Conservation (phyloP, 2,113 vertebrate genomes). For the Strix aluco region DNA sequence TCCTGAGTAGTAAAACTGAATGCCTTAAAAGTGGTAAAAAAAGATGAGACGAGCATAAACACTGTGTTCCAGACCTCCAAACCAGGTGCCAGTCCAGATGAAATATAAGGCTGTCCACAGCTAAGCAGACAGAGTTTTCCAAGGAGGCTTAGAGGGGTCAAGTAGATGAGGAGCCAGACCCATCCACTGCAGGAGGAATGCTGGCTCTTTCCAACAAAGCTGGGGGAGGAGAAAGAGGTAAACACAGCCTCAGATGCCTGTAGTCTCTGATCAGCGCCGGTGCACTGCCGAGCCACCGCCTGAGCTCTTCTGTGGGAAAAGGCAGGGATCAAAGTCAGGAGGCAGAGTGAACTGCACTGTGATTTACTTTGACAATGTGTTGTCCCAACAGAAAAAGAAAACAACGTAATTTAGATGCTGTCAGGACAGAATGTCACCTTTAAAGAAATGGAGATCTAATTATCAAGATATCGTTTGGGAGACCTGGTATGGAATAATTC, state of each 20-base stretch:
- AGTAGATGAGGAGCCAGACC: background rate
- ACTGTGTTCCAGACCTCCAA: background rate
- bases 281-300: fast-evolving
- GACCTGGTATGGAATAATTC: background rate
- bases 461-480: background rate
- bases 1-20: background rate
- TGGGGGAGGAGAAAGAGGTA: background rate
- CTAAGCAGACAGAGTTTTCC: background rate
- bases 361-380: conserved; percentile 29
- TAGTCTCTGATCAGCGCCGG: background rate
- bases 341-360: background rate
- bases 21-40: background rate
- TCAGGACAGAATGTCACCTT: conserved; percentile 20
- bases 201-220: background rate
- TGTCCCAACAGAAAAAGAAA: background rate
- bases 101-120: conserved; percentile 4
- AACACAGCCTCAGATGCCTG: background rate
- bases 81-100: background rate
- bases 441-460: conserved; percentile 31
- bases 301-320: background rate
- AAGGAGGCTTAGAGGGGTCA: background rate
- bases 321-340: background rate
- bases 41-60: background rate
- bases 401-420: background rate
- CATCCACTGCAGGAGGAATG: fast-evolving